Percentiles rank a stretch among this genome's conserved stretches.
phyloP scores from a whole-genome alignment of 2,888 invertebrate species.

The Cerastis leucographa region DNA sequence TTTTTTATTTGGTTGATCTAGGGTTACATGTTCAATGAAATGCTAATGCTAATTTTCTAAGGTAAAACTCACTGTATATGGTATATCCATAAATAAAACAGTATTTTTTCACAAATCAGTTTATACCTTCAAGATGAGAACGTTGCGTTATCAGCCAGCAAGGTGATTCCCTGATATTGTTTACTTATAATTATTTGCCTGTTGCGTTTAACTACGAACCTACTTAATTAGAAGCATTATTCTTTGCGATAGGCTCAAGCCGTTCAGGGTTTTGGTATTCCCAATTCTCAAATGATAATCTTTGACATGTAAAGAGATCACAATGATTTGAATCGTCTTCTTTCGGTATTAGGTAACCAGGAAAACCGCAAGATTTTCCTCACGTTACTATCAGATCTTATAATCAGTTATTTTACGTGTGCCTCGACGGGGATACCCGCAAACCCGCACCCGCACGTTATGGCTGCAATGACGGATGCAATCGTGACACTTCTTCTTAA shows the following conservation, averaged over 20 bases:
- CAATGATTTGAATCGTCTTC: not conserved
- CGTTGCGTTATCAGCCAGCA: conserved; percentile 28
- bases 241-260: conserved; percentile 26
- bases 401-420: conserved; percentile 18
- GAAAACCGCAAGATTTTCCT: conserved; percentile 41
- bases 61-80: too few species aligned
- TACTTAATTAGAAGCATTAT: not conserved
- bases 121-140: not conserved
- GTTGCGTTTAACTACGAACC: not conserved
- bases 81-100: not conserved
- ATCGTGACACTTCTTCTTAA: not conserved
- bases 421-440: conserved; percentile 34
- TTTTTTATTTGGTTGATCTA: too few species aligned
- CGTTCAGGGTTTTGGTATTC: conserved; percentile 31
- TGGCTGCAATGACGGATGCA: not conserved
- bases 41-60: too few species aligned
- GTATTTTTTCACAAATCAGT: too few species aligned
- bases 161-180: conserved; percentile 56
- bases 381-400: not conserved
- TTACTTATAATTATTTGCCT: not conserved
- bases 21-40: too few species aligned
- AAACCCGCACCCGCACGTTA: conserved; percentile 18
- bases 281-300: conserved; percentile 2
- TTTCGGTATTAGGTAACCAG: conserved; percentile 12
- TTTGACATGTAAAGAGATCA: conserved; percentile 8